Evolutionary conservation across 2,888 invertebrate genomes (phyloP).

Genomic region (Notodonta ziczac): DNA sequence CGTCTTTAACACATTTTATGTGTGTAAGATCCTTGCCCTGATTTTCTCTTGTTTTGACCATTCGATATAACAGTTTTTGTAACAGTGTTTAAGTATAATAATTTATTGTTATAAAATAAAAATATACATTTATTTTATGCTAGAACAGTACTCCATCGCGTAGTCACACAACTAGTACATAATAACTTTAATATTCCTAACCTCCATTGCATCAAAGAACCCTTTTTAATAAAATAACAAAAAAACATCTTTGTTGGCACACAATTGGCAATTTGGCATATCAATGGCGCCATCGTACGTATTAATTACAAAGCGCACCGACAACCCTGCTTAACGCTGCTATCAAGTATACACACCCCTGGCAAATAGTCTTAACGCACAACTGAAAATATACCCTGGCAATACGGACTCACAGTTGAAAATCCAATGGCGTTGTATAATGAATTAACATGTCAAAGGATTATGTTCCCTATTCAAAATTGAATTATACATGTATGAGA

Average conservation of each 20-base stretch:
- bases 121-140: too few relatives aligned
- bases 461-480: slow-evolving; percentile 28
- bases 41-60: too few relatives aligned
- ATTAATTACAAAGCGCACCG: slow-evolving; percentile 79
- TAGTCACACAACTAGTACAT: not conserved
- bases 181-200: slow-evolving; percentile 22
- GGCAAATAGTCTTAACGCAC: slow-evolving; percentile 37
- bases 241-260: slow-evolving; percentile 51
- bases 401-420: slow-evolving; percentile 27
- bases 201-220: slow-evolving; percentile 29
- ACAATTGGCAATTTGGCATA: slow-evolving; percentile 72
- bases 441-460: slow-evolving; percentile 70
- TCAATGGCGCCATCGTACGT: slow-evolving; percentile 76
- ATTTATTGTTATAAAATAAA: too few relatives aligned
- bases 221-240: slow-evolving; percentile 11
- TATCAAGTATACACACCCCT: slow-evolving; percentile 72
- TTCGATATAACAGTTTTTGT: too few relatives aligned
- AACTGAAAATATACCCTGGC: slow-evolving; percentile 40
- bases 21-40: too few relatives aligned
- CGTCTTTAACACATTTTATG: too few relatives aligned
- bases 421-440: slow-evolving; percentile 34
- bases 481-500: slow-evolving; percentile 16
- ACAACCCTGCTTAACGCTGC: slow-evolving; percentile 67
- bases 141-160: too few relatives aligned
- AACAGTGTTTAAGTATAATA: too few relatives aligned